These are phyloP conservation scores for Triplophysa dalaica DNA, from an alignment of 2,113 vertebrate species.

Conservation along the genomic window DNA sequence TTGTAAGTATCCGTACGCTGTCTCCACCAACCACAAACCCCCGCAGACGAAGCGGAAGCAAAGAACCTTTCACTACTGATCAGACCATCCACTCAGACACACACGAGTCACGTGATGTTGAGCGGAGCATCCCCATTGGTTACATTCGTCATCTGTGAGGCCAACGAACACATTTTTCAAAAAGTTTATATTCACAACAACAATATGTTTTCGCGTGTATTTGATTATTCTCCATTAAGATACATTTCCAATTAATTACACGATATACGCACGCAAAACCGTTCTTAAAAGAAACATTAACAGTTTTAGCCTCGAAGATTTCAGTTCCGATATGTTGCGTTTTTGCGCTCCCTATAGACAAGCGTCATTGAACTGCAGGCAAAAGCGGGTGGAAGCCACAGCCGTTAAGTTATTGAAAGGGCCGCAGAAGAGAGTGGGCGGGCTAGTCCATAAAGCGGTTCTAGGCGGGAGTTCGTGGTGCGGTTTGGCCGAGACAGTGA, in stretches of 20 bases:
- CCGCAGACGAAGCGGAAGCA: constrained; percentile 52
- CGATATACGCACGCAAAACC: not conserved
- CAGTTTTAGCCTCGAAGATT: not conserved
- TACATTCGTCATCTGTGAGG: not conserved
- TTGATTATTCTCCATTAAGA: no score
- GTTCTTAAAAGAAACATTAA: not conserved
- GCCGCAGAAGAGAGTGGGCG: constrained; percentile 39
- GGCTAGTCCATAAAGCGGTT: constrained; percentile 37
- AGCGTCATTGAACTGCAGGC: not conserved
- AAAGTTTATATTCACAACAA: not conserved
- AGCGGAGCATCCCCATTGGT: constrained; percentile 4
- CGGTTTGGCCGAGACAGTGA: constrained; percentile 44
- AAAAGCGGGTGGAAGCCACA: not conserved
- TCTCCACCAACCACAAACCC: constrained; percentile 44
- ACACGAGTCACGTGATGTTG: not conserved
- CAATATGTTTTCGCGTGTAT: not conserved
- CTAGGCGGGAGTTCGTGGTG: constrained; percentile 47
- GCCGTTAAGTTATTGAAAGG: constrained; percentile 14
- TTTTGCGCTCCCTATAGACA: not conserved
- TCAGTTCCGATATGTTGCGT: not conserved
- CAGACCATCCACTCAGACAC: constrained; percentile 18
- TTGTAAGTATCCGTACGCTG: constrained; percentile 40
- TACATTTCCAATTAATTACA: not conserved
- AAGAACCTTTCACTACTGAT: constrained; percentile 7
- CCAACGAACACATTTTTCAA: not conserved